Base-by-base conservation (phyloP, 2,888 invertebrate genomes). In the Drosophila seclusa region DNA sequence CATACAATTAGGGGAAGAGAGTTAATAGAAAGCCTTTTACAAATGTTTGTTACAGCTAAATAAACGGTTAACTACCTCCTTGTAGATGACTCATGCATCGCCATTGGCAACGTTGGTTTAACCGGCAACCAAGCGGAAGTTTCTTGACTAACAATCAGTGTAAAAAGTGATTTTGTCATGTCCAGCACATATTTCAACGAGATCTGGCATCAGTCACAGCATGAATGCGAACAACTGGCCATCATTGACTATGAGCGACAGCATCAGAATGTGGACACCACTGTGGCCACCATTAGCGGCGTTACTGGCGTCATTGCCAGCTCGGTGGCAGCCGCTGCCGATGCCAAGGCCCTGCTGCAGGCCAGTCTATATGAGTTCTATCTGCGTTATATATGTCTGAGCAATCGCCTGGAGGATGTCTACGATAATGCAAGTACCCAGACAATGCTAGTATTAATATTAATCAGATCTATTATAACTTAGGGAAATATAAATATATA, bases 321-420 rank as follows among this genome's bases (percentile, higher is more conserved):
- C 27, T 77, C 75, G 42, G 76, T 77, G 27, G 79, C 76, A 29
- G 77, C 71, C n/a, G 80, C 76, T 4, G 77, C 71, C 24, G 94
- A 95, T 58, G 94, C 96, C 2, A 92, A 90, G 60, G 66, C 76
- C 3, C 24, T 87, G 24, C 76, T 92, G 49, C 95, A 96, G 59
- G 94, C 94, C 0, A 92, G 94, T 8, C 93, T 96, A 0, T 95
- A 95, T 24, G 96, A 96, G 68, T 93, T 98, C 59, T 97, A 98
- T 91, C 94, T 97, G 4, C 95, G 96, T 4, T 99, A 98, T 90
- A 96, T 98, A 7, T 94, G 96, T 31, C 94, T 97, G 0, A 94
- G 96, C 29, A 95, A 96, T 77, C 95, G 95, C 82, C 92, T 98
- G 38, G 96, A 97, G 86, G 94, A 95, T 65, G 96, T 97, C 71